Evolutionary conservation across 2,888 invertebrate species (phyloP), one percentile per base, ranked within the genome.

Genomic region (Andrena flavipes): DNA sequence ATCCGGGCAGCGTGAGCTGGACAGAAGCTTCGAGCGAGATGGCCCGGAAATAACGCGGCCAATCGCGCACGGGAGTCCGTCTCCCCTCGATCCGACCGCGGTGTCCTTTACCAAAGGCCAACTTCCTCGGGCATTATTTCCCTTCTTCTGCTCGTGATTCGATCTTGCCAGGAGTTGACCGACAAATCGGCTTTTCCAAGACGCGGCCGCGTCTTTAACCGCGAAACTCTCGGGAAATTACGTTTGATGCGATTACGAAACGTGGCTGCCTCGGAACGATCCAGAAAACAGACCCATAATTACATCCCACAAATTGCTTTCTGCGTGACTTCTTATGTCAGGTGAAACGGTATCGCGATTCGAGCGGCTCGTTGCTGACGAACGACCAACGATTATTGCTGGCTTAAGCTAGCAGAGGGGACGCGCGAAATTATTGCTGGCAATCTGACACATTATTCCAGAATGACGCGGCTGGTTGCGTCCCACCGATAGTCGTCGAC

Each of bases 11-110:
- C 63, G 73, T 64, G 78, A 81, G 56, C 76, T 68, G 81, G 84
- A 82, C 84, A 78, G 87, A 80, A 87, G 82, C 81, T 78, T n/a
- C 59, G 69, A 60, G 54, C 59, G 69, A 90, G 87, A 88, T 87
- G 84, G 87, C 64, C 84, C 87, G 90, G 90, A 89, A 90, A 90
- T 89, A 90, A 89, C 87, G 84, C 74, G 80, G 80, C 89, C 89
- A 89, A 89, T 89, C 89, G 73, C 85, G 81, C 75, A 87, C 72
- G 82, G 87, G 85, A 80, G 81, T 79, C 54, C 59, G 63, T 77
- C 48, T 76, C 30, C 42, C 49, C 16, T 65, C 67, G 56, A 68
- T 74, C 63, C 23, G 33, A 70, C 64, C 48, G 48, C 23, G 64
- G 63, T 60, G 67, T 59, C 33, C 60, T 77, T 68, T 59, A 51